phyloP scores from a whole-genome alignment of 2,113 vertebrate genomes.

The Numenius arquata region DNA sequence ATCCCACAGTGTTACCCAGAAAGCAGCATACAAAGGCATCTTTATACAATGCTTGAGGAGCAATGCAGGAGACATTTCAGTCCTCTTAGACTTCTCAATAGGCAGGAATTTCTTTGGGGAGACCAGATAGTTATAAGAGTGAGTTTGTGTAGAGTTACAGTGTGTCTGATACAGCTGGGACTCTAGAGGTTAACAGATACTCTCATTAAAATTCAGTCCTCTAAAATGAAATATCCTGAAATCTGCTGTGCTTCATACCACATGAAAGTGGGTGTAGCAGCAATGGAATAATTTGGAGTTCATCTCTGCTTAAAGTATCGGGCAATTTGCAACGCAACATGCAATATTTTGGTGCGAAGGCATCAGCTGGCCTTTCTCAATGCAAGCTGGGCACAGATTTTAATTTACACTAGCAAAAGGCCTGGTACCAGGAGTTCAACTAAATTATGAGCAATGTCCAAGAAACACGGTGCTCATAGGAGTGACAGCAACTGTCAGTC shows the following conservation, averaged over 20 bases:
- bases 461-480: neutral
- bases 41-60: neutral
- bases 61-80: neutral
- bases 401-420: neutral
- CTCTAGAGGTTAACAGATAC: slow-evolving; percentile 39
- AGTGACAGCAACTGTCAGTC: neutral
- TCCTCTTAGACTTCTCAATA: neutral
- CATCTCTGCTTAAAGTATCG: neutral
- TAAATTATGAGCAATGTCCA: neutral
- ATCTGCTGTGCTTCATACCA: slow-evolving; percentile 61
- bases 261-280: slow-evolving; percentile 60
- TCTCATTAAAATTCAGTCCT: slow-evolving; percentile 58
- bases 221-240: slow-evolving; percentile 53
- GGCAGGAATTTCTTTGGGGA: neutral
- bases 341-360: slow-evolving; percentile 29
- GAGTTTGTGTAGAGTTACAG: neutral
- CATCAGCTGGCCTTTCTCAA: neutral
- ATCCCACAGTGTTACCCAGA: neutral
- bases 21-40: neutral
- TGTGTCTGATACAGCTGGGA: neutral
- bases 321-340: slow-evolving; percentile 22
- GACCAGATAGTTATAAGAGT: neutral
- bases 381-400: neutral
- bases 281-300: slow-evolving; percentile 44
- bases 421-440: neutral